These are phyloP conservation scores for Toxotes lorentzi DNA, from an alignment of 2,797 vertebrate genomes.

Conservation along the genomic window DNA sequence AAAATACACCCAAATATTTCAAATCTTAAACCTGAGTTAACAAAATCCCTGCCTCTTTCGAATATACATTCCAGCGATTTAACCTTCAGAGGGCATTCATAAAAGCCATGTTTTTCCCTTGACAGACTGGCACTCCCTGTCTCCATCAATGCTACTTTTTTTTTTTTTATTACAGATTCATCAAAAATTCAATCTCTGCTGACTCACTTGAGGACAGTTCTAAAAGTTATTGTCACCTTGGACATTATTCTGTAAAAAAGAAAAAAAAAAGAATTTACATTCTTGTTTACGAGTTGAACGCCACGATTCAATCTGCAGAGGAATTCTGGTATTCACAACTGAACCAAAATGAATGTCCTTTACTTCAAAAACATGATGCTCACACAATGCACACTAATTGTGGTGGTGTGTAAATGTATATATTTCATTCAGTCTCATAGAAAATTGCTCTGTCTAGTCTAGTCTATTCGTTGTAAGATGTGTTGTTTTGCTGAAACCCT, in stretches of 20 bases:
- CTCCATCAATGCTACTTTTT: slow-evolving; percentile 34
- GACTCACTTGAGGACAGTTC: slow-evolving; percentile 26
- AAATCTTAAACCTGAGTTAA: slow-evolving; percentile 38
- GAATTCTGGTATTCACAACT: slow-evolving; percentile 18
- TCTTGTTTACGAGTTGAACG: slow-evolving; percentile 15
- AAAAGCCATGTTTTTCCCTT: slow-evolving; percentile 17
- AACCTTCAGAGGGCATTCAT: slow-evolving; percentile 39
- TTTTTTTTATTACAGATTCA: slow-evolving; percentile 33
- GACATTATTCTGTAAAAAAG: slow-evolving; percentile 8
- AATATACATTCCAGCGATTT: slow-evolving; percentile 40
- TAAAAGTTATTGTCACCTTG: slow-evolving; percentile 45
- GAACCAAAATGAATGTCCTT: slow-evolving; percentile 20
- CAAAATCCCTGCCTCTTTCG: slow-evolving; percentile 33
- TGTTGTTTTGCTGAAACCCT: slow-evolving; percentile 5
- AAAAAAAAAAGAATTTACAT: slow-evolving; percentile 18
- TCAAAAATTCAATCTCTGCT: slow-evolving; percentile 39
- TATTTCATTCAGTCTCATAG: slow-evolving; percentile 6
- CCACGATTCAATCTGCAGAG: slow-evolving; percentile 34
- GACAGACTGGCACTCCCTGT: slow-evolving; percentile 22
- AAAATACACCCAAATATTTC: slow-evolving; percentile 15
- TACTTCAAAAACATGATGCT: slow-evolving; percentile 14
- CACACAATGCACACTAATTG: slow-evolving; percentile 12
- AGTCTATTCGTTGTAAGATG: not conserved
- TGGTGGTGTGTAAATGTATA: not conserved
- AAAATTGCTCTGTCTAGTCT: slow-evolving; percentile 3